Conservation (phyloP, 2,113 vertebrate species). For the Alethe castanea region DNA sequence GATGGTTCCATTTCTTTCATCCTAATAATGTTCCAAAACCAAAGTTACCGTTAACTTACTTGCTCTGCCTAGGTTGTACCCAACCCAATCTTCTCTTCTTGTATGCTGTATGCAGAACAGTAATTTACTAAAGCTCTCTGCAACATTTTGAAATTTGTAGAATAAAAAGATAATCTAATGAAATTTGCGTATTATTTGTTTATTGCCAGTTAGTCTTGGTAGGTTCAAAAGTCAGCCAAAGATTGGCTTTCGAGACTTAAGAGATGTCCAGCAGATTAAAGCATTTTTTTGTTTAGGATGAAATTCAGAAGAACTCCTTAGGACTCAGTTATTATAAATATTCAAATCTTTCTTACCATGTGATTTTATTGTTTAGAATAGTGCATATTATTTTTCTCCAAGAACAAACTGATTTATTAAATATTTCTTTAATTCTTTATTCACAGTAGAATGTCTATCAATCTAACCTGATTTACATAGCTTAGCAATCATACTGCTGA, state of each 20-base stretch:
- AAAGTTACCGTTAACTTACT: neutral
- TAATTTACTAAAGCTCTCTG: neutral
- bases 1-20: neutral
- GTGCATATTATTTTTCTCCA: neutral
- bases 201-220: neutral
- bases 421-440: conserved; percentile 28
- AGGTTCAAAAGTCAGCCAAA: neutral
- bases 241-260: neutral
- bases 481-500: conserved; percentile 55
- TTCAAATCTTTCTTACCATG: neutral
- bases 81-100: neutral
- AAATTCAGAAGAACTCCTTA: neutral
- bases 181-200: neutral
- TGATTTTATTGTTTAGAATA: neutral
- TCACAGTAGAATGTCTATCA: conserved; percentile 25
- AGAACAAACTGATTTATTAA: neutral
- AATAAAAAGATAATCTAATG: neutral
- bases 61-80: neutral
- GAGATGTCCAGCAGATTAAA: neutral
- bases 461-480: conserved; percentile 28
- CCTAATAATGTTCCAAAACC: neutral
- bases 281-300: neutral
- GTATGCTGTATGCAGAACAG: neutral
- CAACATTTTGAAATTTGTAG: neutral
- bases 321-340: neutral